Base-by-base conservation (phyloP, 2,888 invertebrate species). In the Hydraecia micacea region DNA sequence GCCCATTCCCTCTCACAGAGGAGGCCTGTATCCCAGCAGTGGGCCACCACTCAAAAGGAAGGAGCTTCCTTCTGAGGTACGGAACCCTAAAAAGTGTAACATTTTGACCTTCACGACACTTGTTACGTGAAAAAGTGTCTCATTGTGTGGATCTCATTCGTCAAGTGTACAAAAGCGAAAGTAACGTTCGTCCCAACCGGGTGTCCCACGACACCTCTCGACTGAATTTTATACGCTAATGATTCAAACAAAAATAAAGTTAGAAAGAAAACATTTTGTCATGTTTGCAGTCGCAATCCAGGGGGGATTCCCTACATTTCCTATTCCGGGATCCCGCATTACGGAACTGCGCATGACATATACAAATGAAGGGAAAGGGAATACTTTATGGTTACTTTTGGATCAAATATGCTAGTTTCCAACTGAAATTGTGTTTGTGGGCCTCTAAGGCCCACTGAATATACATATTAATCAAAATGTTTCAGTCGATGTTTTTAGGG, bases 351-450 rank as follows among this genome's bases (percentile, higher is more conserved):
- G 21, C 11, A 32, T 32, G 25, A 39, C 21, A 49, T 60, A 28
- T 58, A 9, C 36, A 2, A 58, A 62, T 67, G 0, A n/a, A 32
- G 9, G 49, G 15, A 66, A 71, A 55, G n/a, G n/a, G 7, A 42
- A 71, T 39, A 18, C 11, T 6, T 52, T 52, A 49, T 60, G 58
- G 21, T 2, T 49, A 15, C 9, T 76, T 9, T 15, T 52, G 7
- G 5, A 28, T 28, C 46, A 25, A 39, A 39, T 73, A 28, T 62
- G n/a, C 58, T 58, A 66, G 18, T 60, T 68, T 67, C 18, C 28
- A 63, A 79, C 63, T 36, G n/a, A 67, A 62, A 77, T 67, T 21
- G 36, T 77, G n/a, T 49, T 36, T 42, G 42, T 42, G 42, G 42
- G 42, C 42, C 9, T 9, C 42, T 42, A 42, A 42, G 36, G 67